phyloP scores from a whole-genome alignment of 2,797 vertebrate species.

The Dendrocincla fuliginosa region DNA sequence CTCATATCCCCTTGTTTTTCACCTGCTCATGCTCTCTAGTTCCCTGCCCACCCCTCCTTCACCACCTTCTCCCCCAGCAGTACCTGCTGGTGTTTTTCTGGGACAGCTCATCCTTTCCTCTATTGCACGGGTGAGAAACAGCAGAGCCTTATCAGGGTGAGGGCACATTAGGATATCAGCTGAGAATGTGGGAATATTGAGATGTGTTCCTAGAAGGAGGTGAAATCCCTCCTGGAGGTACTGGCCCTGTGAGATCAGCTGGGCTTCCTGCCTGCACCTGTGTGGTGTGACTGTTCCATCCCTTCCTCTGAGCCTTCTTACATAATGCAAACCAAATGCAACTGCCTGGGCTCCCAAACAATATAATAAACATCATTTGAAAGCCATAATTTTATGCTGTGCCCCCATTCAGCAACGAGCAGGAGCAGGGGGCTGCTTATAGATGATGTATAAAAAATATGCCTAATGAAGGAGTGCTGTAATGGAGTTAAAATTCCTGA shows the following conservation, averaged over 20 bases:
- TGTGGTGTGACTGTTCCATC: not conserved
- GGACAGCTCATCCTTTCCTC: not conserved
- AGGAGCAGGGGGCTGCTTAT: not conserved
- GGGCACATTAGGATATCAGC: not conserved
- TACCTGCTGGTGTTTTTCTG: slow-evolving; percentile 61
- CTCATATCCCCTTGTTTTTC: not conserved
- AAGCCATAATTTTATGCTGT: not conserved
- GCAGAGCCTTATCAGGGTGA: slow-evolving; percentile 6
- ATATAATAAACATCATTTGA: not conserved
- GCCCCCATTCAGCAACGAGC: not conserved
- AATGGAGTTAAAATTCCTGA: not conserved
- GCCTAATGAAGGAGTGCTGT: not conserved
- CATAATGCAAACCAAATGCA: not conserved
- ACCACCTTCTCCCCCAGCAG: not conserved
- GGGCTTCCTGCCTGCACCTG: not conserved
- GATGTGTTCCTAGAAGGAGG: slow-evolving; percentile 11
- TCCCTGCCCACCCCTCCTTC: not conserved
- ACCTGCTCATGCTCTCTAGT: not conserved
- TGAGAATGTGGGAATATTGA: not conserved
- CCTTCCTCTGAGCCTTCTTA: not conserved
- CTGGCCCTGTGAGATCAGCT: not conserved
- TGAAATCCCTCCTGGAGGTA: not conserved
- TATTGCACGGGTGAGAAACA: not conserved
- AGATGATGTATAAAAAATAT: not conserved
- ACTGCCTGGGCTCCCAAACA: not conserved